Conservation (phyloP, 1,140 invertebrate genomes). For the Drosophila kepulauana region DNA sequence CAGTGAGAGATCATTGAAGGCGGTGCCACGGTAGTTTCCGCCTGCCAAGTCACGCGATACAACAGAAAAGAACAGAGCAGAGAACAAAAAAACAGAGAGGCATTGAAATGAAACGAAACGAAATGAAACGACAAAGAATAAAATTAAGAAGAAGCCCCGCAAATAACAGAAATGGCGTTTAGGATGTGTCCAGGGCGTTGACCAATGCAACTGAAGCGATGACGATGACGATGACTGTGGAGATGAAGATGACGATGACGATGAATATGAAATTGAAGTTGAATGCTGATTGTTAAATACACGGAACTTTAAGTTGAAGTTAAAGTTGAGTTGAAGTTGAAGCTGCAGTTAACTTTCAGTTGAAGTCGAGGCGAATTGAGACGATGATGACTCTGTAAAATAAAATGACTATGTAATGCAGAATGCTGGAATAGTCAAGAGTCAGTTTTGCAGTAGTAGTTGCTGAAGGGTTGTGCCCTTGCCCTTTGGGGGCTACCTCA, state of each 20-base stretch:
- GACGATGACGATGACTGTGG: constrained; percentile 21
- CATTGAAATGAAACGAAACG: background rate
- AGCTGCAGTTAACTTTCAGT: constrained; percentile 9
- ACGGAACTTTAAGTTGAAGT: constrained; percentile 21
- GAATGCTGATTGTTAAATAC: constrained; percentile 7
- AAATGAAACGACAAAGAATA: constrained; percentile 5
- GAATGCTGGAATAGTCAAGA: constrained; percentile 4
- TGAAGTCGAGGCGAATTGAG: constrained; percentile 17
- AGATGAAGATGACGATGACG: constrained; percentile 2
- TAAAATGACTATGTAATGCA: constrained; percentile 22
- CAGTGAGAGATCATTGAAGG: constrained; percentile 65
- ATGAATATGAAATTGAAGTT: constrained; percentile 27
- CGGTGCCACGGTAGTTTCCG: constrained; percentile 51
- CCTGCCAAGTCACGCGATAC: constrained; percentile 67
- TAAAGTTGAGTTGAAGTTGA: constrained; percentile 7
- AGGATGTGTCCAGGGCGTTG: constrained; percentile 62
- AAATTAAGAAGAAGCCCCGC: constrained; percentile 52
- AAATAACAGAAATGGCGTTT: constrained; percentile 52
- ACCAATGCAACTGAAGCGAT: constrained; percentile 67
- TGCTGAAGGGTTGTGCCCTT: constrained; percentile 34
- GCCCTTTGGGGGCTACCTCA: constrained; percentile 28
- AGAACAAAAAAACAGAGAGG: background rate
- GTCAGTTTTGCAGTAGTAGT: constrained; percentile 20
- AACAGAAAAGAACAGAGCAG: background rate
- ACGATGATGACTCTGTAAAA: constrained; percentile 43